phyloP scores from a whole-genome alignment of 2,113 vertebrate species.

The Erythrocercus mccallii region DNA sequence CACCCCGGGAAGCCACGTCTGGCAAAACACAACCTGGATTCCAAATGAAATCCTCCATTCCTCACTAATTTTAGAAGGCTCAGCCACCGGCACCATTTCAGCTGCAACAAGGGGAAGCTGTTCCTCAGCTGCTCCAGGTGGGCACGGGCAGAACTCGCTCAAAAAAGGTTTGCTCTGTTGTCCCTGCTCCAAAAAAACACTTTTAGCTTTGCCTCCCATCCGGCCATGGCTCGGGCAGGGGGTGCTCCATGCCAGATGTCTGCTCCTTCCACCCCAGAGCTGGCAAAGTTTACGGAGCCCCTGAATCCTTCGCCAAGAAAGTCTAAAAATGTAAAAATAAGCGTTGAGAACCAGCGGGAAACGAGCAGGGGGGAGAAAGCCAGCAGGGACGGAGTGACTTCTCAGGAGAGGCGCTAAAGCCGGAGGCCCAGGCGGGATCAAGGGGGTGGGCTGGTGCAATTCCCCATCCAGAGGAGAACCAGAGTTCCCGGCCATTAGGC shows the following conservation, averaged over 20 bases:
- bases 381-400: background rate
- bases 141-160: background rate
- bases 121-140: conserved; percentile 4
- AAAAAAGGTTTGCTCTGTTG: conserved; percentile 3
- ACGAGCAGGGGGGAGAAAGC: background rate
- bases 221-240: background rate
- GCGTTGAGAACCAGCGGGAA: background rate
- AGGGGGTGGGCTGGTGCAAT: background rate
- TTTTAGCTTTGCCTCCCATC: conserved; percentile 10
- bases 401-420: background rate
- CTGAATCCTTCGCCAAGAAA: background rate
- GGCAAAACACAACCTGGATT: background rate
- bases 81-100: background rate
- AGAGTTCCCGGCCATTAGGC: conserved; percentile 10
- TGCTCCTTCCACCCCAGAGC: conserved; percentile 33
- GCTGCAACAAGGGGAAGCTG: background rate
- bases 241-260: background rate
- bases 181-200: background rate
- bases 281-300: background rate
- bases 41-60: rapidly evolving
- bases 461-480: background rate
- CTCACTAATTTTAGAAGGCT: background rate
- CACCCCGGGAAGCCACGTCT: background rate
- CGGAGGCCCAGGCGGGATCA: background rate
- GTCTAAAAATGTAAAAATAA: conserved; percentile 30